A percentile compares a stretch with the other conserved stretches of the same genome.
Conservation (phyloP, 2,888 invertebrate species). For the Chrysopilus asiliformis region DNA sequence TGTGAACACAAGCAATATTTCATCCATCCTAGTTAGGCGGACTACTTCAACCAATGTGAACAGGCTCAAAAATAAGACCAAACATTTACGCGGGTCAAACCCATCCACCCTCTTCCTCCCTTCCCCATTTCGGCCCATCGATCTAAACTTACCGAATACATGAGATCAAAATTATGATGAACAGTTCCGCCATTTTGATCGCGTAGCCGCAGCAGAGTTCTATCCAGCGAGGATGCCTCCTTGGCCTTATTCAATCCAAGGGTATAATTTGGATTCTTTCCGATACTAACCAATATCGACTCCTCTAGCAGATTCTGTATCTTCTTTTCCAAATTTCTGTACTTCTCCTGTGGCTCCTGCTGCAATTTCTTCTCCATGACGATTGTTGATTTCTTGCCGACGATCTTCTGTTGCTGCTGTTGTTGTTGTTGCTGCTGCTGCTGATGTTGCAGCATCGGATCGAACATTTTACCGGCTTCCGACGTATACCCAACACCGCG, state of each 20-base stretch:
- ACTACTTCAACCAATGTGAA: too few relatives aligned
- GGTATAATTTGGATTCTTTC: constrained; percentile 23
- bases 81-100: too few relatives aligned
- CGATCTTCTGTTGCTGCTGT: too few relatives aligned
- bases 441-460: constrained; percentile 61
- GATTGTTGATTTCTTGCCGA: constrained; percentile 39
- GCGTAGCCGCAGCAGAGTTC: constrained; percentile 75
- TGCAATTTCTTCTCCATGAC: constrained; percentile 42
- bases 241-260: constrained; percentile 78
- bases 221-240: constrained; percentile 88
- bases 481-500: constrained; percentile 93
- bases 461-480: constrained; percentile 48
- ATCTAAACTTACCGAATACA: constrained; percentile 71
- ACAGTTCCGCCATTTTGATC: constrained; percentile 85
- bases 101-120: too few relatives aligned
- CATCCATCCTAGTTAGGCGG: too few relatives aligned
- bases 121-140: too few relatives aligned
- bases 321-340: constrained; percentile 74
- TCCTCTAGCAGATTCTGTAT: constrained; percentile 85
- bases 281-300: constrained; percentile 52
- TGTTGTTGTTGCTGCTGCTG: too few relatives aligned
- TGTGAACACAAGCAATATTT: too few relatives aligned
- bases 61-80: too few relatives aligned
- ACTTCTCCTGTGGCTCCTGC: constrained; percentile 76
- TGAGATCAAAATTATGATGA: constrained; percentile 86